Conservation (phyloP, 2,113 vertebrate genomes). For the Takifugu flavidus region DNA sequence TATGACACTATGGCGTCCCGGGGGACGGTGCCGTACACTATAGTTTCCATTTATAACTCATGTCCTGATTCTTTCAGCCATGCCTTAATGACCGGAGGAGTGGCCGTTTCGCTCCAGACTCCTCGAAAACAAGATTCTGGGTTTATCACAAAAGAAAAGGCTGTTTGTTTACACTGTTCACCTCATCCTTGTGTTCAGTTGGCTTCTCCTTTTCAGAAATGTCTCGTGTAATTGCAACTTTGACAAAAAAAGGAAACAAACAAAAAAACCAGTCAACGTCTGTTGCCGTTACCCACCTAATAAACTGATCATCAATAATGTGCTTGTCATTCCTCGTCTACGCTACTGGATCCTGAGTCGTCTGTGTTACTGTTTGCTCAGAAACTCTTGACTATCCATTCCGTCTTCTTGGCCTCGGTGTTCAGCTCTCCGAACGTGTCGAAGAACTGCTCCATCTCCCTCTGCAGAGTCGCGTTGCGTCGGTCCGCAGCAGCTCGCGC, state of each 20-base stretch:
- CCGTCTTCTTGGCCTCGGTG: constrained; percentile 70
- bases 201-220: constrained; percentile 39
- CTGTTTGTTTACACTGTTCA: constrained; percentile 37
- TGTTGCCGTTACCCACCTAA: constrained; percentile 45
- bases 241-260: background rate
- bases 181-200: constrained; percentile 26
- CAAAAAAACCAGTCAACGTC: constrained; percentile 9
- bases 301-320: constrained; percentile 63
- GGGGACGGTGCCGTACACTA: constrained; percentile 41
- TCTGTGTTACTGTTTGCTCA: constrained; percentile 31
- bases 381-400: constrained; percentile 66
- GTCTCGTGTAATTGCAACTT: constrained; percentile 36
- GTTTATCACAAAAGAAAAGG: constrained; percentile 13
- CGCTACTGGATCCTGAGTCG: background rate
- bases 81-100: constrained; percentile 58
- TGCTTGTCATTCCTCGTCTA: background rate
- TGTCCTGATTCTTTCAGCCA: constrained; percentile 56
- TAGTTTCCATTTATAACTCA: constrained; percentile 28
- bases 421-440: constrained; percentile 79
- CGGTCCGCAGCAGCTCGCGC: constrained; percentile 69
- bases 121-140: constrained; percentile 29
- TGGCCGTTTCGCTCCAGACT: constrained; percentile 24
- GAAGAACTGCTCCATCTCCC: constrained; percentile 81
- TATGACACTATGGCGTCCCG: constrained; percentile 45
- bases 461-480: constrained; percentile 74